Percentiles rank a stretch among this genome's conserved stretches.
phyloP scores from a whole-genome alignment of 2,113 vertebrate genomes.

The Dascyllus trimaculatus region DNA sequence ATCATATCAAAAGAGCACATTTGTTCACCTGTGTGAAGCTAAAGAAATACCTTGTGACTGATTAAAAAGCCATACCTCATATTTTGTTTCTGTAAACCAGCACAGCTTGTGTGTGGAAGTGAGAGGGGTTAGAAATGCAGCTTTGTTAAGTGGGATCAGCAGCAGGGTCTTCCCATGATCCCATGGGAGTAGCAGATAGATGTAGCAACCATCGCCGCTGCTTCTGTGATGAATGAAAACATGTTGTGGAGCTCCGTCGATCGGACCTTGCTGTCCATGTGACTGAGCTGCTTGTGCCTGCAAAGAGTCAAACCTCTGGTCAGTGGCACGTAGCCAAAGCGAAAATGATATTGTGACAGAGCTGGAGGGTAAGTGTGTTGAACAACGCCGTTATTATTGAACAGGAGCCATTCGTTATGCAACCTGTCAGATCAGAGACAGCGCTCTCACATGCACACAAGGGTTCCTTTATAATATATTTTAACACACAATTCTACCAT shows the following conservation, averaged over 20 bases:
- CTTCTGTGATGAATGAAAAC: slow-evolving; percentile 54
- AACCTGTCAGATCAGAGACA: slow-evolving; percentile 36
- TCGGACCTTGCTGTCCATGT: slow-evolving; percentile 19
- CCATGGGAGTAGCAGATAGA: slow-evolving; percentile 8
- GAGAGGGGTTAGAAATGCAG: slow-evolving; percentile 37
- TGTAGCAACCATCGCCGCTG: slow-evolving; percentile 9
- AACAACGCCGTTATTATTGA: slow-evolving; percentile 56
- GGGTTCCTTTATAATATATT: not conserved
- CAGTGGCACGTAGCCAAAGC: slow-evolving; percentile 40
- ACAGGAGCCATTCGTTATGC: slow-evolving; percentile 46
- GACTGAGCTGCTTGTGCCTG: not conserved
- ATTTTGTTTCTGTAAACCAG: slow-evolving; percentile 4
- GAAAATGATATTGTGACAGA: slow-evolving; percentile 60
- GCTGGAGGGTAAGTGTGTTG: slow-evolving; percentile 35
- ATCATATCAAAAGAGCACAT: not conserved
- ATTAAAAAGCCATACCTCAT: slow-evolving; percentile 16
- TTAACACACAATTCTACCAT: slow-evolving; percentile 12
- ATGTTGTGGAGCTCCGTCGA: slow-evolving; percentile 5
- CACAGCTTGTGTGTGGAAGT: slow-evolving; percentile 4
- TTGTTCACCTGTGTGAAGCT: not conserved
- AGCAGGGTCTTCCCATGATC: slow-evolving; percentile 29
- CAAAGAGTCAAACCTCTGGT: slow-evolving; percentile 44
- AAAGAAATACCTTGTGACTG: slow-evolving; percentile 6
- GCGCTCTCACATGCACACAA: not conserved
- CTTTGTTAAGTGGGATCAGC: slow-evolving; percentile 53